Base-by-base conservation (phyloP, 2,888 invertebrate species). In the Cyclophora punctaria region DNA sequence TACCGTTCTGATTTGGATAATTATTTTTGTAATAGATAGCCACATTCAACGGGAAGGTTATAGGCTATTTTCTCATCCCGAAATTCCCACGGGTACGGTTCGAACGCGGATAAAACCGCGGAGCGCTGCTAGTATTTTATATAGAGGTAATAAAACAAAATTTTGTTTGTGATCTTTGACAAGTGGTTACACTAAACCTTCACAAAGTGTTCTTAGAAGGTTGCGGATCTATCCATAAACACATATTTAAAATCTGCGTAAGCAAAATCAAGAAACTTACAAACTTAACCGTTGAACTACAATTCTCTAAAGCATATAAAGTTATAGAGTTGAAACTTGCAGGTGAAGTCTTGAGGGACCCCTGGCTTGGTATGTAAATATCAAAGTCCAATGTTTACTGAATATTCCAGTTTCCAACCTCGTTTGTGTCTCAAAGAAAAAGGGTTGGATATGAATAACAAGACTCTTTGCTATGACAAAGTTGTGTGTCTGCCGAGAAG, bases 371-470 rank as follows among this genome's bases (percentile, higher is more conserved):
- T 49, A 52, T 52, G 56, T 49, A 58, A 56, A 58, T 56, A 57
- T 50, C 48, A 44, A 50, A 50, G 48, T 46, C 48, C 44, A 42
- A 46, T 50, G 54, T 49, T 53, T 51, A 43, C 56, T 53, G 41
- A 58, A 57, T 51, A 54, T 45, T 34, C 46, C 46, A 40, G 50
- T 41, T 46, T 45, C 40, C 7, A 35, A 46, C 5, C 43, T n/a
- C 50, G 35, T 47, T 48, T 50, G 51, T 48, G 33, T 56, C 49
- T 52, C 44, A 46, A 44, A 52, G 53, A 5, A 46, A 55, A 49
- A 55, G 53, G 57, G 57, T 52, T 37, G 47, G 46, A 57, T 55
- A 55, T 58, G 56, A 57, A 60, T 60, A 53, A 53, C 49, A 55
- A 58, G 58, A 35, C 44, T 52, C 42, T 52, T 44, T 51, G 42